Evolutionary conservation across 2,888 invertebrate genomes (phyloP).

Genomic region (Dolichomitus sp.): DNA sequence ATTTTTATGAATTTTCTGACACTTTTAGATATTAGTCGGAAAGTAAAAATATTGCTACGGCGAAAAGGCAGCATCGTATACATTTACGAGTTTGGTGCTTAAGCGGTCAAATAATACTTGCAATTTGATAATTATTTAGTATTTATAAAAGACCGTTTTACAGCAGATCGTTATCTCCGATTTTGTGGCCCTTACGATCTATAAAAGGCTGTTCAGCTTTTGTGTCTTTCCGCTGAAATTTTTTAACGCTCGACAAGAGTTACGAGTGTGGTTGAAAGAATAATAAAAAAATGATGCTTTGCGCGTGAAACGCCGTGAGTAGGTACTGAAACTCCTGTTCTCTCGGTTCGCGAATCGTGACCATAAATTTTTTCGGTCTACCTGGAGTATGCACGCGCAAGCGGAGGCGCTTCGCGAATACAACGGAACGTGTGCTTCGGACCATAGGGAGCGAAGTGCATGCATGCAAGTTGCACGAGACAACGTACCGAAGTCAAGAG

Average conservation of each 20-base stretch:
- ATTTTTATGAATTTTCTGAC: not conserved
- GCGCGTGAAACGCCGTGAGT: conserved; percentile 29
- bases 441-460: conserved; percentile 8
- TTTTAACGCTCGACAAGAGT: conserved; percentile 37
- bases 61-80: not conserved
- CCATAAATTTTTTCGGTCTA: conserved; percentile 62
- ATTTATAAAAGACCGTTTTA: not conserved
- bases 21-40: not conserved
- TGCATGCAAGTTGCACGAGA: conserved; percentile 28
- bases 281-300: conserved; percentile 18
- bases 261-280: conserved; percentile 34
- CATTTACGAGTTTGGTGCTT: not conserved
- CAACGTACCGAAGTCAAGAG: conserved; percentile 28
- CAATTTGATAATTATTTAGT: not conserved
- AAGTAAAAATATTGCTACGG: not conserved
- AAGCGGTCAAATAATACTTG: not conserved
- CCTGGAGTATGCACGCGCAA: not conserved
- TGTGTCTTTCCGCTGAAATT: conserved; percentile 19
- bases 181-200: not conserved
- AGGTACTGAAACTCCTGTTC: conserved; percentile 64
- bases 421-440: conserved; percentile 18
- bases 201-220: conserved; percentile 20
- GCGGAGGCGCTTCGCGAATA: conserved; percentile 25
- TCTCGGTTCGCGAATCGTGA: conserved; percentile 65
- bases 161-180: not conserved